phyloP scores from a whole-genome alignment of 2,113 vertebrate genomes.

The Fulmarus glacialis region DNA sequence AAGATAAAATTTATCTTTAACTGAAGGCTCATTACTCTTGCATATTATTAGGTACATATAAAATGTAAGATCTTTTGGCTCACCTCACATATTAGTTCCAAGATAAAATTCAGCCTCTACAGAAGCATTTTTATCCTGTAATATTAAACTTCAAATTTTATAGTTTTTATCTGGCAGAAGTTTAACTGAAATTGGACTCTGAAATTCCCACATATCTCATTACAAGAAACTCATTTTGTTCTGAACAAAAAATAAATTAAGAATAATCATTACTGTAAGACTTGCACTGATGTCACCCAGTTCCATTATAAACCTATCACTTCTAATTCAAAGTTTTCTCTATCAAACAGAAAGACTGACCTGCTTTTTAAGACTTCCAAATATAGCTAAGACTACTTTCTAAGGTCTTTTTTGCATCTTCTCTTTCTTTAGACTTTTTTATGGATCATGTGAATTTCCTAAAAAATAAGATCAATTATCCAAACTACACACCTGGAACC shows the following conservation, averaged over 20 bases:
- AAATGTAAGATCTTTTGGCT: not conserved
- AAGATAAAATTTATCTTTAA: not conserved
- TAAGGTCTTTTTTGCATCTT: not conserved
- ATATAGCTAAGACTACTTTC: not conserved
- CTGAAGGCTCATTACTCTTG: not conserved
- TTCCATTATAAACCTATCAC: not conserved
- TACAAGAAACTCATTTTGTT: not conserved
- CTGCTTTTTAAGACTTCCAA: not conserved
- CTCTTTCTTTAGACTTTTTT: not conserved
- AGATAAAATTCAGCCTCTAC: not conserved
- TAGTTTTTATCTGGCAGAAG: not conserved
- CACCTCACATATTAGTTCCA: not conserved
- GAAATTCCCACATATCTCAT: not conserved
- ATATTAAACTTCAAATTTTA: not conserved
- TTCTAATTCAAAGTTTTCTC: not conserved
- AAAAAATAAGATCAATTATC: not conserved
- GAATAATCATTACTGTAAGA: not conserved
- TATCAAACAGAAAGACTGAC: not conserved
- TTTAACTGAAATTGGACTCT: not conserved
- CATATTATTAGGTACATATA: not conserved
- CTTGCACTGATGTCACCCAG: not conserved
- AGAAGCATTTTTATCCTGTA: not conserved
- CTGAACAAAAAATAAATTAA: conserved; percentile 3
- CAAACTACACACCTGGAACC: not conserved
- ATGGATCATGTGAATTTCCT: not conserved